A percentile compares a stretch with the other conserved stretches of the same genome.
Conservation (phyloP, 2,797 vertebrate genomes). For the Tinamus major region DNA sequence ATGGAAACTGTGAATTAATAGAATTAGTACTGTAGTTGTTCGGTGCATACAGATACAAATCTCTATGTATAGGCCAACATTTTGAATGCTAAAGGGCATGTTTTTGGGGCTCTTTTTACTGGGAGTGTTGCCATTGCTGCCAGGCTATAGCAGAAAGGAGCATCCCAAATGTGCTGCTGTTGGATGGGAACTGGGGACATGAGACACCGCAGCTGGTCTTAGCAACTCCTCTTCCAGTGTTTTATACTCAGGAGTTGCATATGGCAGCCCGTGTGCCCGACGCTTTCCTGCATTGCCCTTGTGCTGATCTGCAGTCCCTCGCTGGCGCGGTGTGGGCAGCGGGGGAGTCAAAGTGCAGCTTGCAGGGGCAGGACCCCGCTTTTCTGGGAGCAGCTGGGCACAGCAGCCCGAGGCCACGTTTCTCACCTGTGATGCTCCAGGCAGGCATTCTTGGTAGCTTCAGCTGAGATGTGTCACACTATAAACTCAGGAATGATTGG, state of each 20-base stretch:
- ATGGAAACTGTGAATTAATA: conserved; percentile 1
- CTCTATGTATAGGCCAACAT: not conserved
- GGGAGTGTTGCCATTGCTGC: conserved; percentile 35
- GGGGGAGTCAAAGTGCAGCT: not conserved
- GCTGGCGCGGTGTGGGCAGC: not conserved
- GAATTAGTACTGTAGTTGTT: not conserved
- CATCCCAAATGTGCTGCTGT: not conserved
- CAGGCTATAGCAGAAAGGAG: not conserved
- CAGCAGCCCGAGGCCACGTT: not conserved
- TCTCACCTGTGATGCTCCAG: not conserved
- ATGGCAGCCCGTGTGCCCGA: not conserved
- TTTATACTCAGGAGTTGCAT: not conserved
- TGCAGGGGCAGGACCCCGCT: not conserved
- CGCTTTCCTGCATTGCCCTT: not conserved
- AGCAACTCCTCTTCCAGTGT: not conserved
- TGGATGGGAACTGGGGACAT: not conserved
- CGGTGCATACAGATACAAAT: conserved; percentile 41
- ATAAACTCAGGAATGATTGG: not conserved
- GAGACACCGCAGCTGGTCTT: not conserved
- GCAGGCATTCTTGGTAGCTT: not conserved
- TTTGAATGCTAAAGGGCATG: conserved; percentile 13
- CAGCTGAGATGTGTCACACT: not conserved
- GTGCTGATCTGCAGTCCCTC: not conserved
- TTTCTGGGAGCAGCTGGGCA: not conserved
- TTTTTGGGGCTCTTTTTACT: not conserved